phyloP scores from a whole-genome alignment of 2,113 vertebrate species.

The Illadopsis cleaveri region DNA sequence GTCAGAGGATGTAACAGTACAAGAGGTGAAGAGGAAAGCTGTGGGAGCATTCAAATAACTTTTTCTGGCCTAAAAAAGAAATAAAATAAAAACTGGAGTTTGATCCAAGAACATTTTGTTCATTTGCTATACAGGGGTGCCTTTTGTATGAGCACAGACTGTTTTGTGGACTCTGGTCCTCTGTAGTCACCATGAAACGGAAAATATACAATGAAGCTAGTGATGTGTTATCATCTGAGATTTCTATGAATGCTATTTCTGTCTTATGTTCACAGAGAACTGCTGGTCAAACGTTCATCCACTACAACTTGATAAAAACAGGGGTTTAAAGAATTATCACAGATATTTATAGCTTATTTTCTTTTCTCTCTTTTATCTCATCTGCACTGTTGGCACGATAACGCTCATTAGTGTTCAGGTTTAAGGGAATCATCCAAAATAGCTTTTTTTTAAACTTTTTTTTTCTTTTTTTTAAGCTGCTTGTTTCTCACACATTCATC shows the following conservation, averaged over 20 bases:
- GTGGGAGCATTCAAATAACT: conserved; percentile 72
- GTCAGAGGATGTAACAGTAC: conserved; percentile 64
- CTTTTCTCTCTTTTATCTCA: conserved; percentile 23
- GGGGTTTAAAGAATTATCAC: conserved; percentile 30
- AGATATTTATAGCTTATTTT: conserved; percentile 56
- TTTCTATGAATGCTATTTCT: conserved; percentile 81
- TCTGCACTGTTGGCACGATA: neutral
- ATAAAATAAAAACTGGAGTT: conserved; percentile 59
- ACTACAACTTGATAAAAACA: conserved; percentile 52
- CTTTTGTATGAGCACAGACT: conserved; percentile 71
- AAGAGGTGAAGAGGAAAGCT: conserved; percentile 70
- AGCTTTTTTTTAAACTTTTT: neutral
- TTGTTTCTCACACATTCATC: conserved; percentile 23
- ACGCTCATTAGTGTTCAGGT: conserved; percentile 10
- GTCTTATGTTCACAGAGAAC: conserved; percentile 52
- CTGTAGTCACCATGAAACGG: conserved; percentile 68
- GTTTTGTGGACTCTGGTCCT: conserved; percentile 73
- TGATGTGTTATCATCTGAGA: conserved; percentile 74
- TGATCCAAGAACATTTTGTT: conserved; percentile 76
- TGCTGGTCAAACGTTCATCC: conserved; percentile 55
- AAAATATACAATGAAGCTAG: conserved; percentile 69
- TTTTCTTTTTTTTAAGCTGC: neutral
- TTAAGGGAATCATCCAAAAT: conserved; percentile 16
- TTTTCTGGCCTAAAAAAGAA: conserved; percentile 70
- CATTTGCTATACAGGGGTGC: conserved; percentile 67